Conservation (phyloP, 2,888 invertebrate species). For the Volucella zonaria region DNA sequence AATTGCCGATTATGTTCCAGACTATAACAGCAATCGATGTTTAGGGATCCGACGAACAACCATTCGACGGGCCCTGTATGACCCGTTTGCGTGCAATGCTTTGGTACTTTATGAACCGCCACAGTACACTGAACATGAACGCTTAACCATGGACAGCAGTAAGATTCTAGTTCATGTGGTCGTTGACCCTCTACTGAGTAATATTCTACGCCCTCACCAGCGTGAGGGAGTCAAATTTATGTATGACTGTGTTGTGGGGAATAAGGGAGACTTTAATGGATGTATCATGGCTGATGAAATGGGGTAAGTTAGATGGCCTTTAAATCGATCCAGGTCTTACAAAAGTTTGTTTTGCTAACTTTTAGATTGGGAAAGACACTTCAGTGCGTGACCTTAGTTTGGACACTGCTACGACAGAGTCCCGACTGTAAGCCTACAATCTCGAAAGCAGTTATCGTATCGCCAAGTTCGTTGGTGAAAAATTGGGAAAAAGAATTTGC, state of each 20-base stretch:
- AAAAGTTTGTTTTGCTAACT: neutral
- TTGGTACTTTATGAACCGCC: constrained; percentile 94
- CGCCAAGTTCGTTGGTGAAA: constrained; percentile 98
- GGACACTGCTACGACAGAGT: constrained; percentile 96
- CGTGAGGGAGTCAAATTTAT: constrained; percentile 99
- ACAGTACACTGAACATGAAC: constrained; percentile 92
- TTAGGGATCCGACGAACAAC: constrained; percentile 89
- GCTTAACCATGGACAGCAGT: constrained; percentile 89
- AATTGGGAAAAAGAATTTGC: constrained; percentile 99
- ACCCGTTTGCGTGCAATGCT: constrained; percentile 96
- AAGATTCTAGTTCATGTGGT: constrained; percentile 94
- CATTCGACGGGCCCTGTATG: constrained; percentile 89
- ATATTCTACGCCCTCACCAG: constrained; percentile 97
- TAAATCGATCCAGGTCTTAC: neutral
- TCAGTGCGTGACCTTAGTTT: constrained; percentile 97
- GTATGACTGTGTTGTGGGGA: constrained; percentile 99
- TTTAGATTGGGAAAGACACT: constrained; percentile 94
- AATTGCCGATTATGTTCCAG: constrained; percentile 92
- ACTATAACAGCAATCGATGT: constrained; percentile 88
- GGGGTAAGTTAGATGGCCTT: constrained; percentile 84
- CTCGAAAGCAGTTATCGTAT: constrained; percentile 96
- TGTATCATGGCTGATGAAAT: constrained; percentile 99
- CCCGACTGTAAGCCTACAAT: constrained; percentile 95
- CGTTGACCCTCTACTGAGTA: constrained; percentile 95
- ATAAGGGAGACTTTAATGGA: constrained; percentile 92